Evolutionary conservation across 2,797 vertebrate genomes (phyloP).

Genomic region (Malurus splendens): DNA sequence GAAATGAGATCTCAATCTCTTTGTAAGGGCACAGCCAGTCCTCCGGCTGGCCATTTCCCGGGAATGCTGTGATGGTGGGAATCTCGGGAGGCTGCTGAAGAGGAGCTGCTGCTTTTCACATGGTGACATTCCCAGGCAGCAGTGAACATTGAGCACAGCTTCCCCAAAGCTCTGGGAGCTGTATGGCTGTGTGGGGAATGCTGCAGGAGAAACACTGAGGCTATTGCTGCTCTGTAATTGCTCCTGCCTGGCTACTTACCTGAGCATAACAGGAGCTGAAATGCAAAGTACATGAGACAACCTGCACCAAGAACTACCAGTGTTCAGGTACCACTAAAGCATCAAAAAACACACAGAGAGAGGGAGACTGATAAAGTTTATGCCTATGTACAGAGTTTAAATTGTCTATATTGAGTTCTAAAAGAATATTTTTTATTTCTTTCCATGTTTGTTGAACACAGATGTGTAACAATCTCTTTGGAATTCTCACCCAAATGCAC

Average conservation of each 20-base stretch:
- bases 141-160: background rate
- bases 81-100: background rate
- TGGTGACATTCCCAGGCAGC: background rate
- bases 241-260: background rate
- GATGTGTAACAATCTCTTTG: background rate
- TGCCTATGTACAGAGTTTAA: background rate
- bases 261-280: background rate
- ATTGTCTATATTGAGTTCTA: background rate
- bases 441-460: background rate
- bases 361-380: background rate
- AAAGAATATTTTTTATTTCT: background rate
- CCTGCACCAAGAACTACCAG: background rate
- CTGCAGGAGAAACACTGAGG: background rate
- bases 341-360: background rate
- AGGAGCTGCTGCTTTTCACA: background rate
- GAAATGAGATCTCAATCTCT: background rate
- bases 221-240: background rate
- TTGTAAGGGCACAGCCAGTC: background rate
- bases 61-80: rapidly evolving
- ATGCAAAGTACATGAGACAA: rapidly evolving
- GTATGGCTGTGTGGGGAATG: rapidly evolving
- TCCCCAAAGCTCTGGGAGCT: background rate
- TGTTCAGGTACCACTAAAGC: background rate
- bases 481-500: background rate
- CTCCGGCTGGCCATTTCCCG: background rate